Conservation (phyloP, 2,888 invertebrate species). For the Ectemnius cavifrons region DNA sequence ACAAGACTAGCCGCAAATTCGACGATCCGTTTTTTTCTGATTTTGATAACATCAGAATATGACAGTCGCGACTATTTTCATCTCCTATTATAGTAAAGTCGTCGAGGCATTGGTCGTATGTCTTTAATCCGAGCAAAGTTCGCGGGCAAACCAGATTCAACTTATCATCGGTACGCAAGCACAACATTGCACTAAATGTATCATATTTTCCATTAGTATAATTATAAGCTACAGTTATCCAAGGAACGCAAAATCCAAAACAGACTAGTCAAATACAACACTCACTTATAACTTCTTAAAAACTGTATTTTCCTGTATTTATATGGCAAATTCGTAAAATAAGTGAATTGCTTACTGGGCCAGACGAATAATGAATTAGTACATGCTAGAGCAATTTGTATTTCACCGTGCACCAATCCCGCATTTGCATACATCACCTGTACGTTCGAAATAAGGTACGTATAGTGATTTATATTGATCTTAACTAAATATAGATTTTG, state of each 20-base stretch:
- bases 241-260: background rate
- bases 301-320: constrained; percentile 63
- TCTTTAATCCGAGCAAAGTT: constrained; percentile 64
- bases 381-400: constrained; percentile 58
- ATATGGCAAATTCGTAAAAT: constrained; percentile 43
- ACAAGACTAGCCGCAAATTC: constrained; percentile 63
- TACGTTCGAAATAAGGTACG: constrained; percentile 14
- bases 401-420: constrained; percentile 28
- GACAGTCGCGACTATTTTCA: constrained; percentile 51
- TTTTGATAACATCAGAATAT: constrained; percentile 63
- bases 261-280: background rate
- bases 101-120: constrained; percentile 57
- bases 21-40: constrained; percentile 36
- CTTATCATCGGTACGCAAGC: constrained; percentile 62
- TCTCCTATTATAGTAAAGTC: constrained; percentile 68
- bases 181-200: constrained; percentile 63
- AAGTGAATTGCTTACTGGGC: constrained; percentile 51
- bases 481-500: background rate
- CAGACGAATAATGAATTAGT: constrained; percentile 58
- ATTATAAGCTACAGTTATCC: background rate
- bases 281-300: constrained; percentile 61
- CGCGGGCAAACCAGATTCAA: constrained; percentile 64
- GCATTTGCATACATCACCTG: constrained; percentile 54
- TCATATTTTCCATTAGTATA: background rate
- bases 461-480: constrained; percentile 5